Evolutionary conservation across 1,140 invertebrate species (phyloP).

Genomic region (Ditylenchus dipsaci): DNA sequence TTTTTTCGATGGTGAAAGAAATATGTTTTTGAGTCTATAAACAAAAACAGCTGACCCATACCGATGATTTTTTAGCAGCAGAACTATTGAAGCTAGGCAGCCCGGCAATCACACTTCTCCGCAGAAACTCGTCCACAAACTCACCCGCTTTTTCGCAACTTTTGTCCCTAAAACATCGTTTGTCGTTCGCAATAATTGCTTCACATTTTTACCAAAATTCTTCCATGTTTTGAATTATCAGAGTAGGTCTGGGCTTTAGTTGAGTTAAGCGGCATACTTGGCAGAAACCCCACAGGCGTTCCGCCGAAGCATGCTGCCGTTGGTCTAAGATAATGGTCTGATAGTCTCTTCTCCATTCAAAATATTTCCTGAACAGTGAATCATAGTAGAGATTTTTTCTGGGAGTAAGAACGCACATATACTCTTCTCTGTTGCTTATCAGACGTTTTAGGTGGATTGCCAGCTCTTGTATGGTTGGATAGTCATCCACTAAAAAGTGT

Average conservation of each 20-base stretch:
- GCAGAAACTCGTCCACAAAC: background rate
- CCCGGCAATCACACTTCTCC: too few species aligned
- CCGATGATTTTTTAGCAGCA: too few species aligned
- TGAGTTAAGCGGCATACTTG: constrained; percentile 24
- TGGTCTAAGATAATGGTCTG: constrained; percentile 45
- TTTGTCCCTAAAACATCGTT: background rate
- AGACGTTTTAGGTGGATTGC: constrained; percentile 39
- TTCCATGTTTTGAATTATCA: background rate
- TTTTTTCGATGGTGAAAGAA: too few species aligned
- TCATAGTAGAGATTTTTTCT: background rate
- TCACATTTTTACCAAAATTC: background rate
- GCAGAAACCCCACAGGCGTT: constrained; percentile 55
- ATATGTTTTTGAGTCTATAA: too few species aligned
- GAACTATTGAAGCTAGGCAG: too few species aligned
- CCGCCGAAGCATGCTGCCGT: constrained; percentile 38
- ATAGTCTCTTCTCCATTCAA: constrained; percentile 48
- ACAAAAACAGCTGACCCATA: too few species aligned
- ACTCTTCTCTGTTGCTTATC: constrained; percentile 44
- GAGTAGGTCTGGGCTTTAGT: background rate
- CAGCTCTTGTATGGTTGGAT: constrained; percentile 32
- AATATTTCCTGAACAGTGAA: constrained; percentile 46
- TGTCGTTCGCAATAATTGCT: too few species aligned
- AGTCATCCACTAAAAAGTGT: constrained; percentile 46
- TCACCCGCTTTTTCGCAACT: background rate
- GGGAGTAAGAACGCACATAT: constrained; percentile 37